Evolutionary conservation across 2,113 vertebrate genomes (phyloP).

Genomic region (Sarotherodon lohbergeri): DNA sequence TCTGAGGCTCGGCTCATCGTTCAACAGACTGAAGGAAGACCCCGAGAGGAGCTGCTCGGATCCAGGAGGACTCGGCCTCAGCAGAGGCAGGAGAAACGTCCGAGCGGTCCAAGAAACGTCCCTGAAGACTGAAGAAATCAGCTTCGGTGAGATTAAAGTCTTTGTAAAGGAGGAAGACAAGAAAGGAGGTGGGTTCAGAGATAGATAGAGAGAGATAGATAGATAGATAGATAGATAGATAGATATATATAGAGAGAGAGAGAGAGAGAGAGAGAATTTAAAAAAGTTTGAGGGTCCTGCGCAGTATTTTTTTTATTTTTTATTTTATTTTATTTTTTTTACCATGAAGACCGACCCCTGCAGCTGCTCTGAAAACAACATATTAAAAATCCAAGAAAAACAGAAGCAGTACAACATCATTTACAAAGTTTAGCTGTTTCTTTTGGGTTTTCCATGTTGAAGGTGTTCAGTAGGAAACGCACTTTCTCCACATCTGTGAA

Average conservation of each 20-base stretch:
- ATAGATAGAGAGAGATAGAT: too few relatives aligned
- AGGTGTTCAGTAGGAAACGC: background rate
- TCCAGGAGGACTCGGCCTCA: too few relatives aligned
- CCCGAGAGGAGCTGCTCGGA: background rate
- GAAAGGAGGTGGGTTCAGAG: background rate
- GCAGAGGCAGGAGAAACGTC: background rate
- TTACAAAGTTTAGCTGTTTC: background rate
- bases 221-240: too few relatives aligned
- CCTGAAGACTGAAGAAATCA: background rate
- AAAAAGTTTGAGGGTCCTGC: background rate
- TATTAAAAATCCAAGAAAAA: background rate
- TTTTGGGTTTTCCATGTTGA: background rate
- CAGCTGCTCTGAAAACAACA: background rate
- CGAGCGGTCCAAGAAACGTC: background rate
- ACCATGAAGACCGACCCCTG: background rate
- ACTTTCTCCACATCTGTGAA: fast-evolving
- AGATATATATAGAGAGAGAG: too few relatives aligned
- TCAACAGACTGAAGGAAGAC: background rate
- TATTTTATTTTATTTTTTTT: background rate
- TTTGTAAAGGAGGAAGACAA: background rate
- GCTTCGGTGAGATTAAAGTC: background rate
- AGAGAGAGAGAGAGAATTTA: too few relatives aligned
- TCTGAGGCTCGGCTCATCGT: background rate
- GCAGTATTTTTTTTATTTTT: background rate
- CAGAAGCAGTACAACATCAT: background rate